These are phyloP conservation scores for Heliothis subflexa DNA, from an alignment of 1,140 invertebrate genomes.

Conservation along the genomic window DNA sequence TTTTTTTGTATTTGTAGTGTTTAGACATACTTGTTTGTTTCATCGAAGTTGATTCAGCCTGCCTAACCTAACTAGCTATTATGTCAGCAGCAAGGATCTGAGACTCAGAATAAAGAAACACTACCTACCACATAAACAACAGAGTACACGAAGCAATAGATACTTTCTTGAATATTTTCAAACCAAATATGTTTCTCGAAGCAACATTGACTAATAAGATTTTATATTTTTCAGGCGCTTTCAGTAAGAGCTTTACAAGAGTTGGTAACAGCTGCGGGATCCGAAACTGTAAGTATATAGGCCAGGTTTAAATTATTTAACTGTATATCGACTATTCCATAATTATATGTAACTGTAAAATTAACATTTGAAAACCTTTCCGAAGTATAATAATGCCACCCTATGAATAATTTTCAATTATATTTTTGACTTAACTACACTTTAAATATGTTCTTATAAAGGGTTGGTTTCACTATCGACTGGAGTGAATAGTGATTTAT, in stretches of 20 bases:
- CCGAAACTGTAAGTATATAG: conserved; percentile 92
- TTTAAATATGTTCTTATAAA: conserved; percentile 50
- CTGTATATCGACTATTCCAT: conserved; percentile 39
- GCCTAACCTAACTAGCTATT: no score
- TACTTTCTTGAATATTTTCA: no score
- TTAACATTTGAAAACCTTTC: conserved; percentile 63
- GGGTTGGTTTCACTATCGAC: conserved; percentile 44
- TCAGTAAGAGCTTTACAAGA: conserved; percentile 99
- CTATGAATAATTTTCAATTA: conserved; percentile 74
- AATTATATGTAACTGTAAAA: conserved; percentile 60
- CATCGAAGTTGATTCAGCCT: no score
- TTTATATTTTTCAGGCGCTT: conserved; percentile 91
- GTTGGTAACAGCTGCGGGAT: conserved; percentile 96
- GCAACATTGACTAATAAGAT: background rate
- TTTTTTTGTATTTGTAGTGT: no score
- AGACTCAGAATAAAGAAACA: no score
- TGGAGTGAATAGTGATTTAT: conserved; percentile 11
- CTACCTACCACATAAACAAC: no score
- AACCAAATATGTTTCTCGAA: background rate
- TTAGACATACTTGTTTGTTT: no score
- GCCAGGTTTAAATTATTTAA: background rate
- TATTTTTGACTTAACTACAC: conserved; percentile 61
- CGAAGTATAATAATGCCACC: conserved; percentile 57
- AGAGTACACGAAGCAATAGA: no score
- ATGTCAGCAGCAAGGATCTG: no score